A percentile compares a stretch with the other conserved stretches of the same genome.
phyloP scores from a whole-genome alignment of 1,140 invertebrate species.

The Chionoecetes opilio region DNA sequence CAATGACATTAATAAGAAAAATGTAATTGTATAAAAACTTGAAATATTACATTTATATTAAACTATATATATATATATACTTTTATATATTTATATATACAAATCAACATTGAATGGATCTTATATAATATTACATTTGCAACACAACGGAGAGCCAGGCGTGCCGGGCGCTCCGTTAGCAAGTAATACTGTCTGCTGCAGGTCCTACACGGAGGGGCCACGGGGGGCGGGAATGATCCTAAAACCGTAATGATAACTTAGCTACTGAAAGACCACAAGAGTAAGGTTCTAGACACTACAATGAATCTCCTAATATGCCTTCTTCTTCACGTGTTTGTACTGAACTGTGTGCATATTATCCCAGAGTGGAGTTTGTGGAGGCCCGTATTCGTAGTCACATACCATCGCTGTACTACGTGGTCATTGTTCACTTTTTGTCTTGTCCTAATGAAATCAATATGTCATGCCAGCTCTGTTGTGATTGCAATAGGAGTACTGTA shows the following conservation, averaged over 20 bases:
- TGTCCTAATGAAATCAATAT: too few relatives aligned
- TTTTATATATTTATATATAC: constrained; percentile 53
- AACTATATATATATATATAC: constrained; percentile 53
- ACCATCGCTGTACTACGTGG: too few relatives aligned
- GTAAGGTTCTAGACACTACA: constrained; percentile 38
- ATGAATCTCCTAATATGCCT: constrained; percentile 43
- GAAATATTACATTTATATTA: constrained; percentile 62
- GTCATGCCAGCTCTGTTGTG: too few relatives aligned
- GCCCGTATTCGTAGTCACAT: not conserved
- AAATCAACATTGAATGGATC: constrained; percentile 53
- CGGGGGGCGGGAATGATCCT: constrained; percentile 20
- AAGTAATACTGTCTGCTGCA: constrained; percentile 46
- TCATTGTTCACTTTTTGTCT: too few relatives aligned
- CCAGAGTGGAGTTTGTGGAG: constrained; percentile 17
- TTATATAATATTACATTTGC: not conserved
- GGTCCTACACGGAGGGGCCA: not conserved
- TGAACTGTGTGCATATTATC: constrained; percentile 46
- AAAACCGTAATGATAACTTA: constrained; percentile 23
- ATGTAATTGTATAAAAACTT: constrained; percentile 52
- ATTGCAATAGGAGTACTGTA: too few relatives aligned
- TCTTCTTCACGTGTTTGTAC: constrained; percentile 44
- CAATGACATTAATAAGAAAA: constrained; percentile 56
- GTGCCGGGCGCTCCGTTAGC: not conserved
- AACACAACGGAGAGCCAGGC: not conserved
- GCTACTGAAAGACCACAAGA: constrained; percentile 61